A percentile compares a stretch with the other conserved stretches of the same genome.
phyloP scores from a whole-genome alignment of 2,797 vertebrate species.

The Glossophaga mutica region DNA sequence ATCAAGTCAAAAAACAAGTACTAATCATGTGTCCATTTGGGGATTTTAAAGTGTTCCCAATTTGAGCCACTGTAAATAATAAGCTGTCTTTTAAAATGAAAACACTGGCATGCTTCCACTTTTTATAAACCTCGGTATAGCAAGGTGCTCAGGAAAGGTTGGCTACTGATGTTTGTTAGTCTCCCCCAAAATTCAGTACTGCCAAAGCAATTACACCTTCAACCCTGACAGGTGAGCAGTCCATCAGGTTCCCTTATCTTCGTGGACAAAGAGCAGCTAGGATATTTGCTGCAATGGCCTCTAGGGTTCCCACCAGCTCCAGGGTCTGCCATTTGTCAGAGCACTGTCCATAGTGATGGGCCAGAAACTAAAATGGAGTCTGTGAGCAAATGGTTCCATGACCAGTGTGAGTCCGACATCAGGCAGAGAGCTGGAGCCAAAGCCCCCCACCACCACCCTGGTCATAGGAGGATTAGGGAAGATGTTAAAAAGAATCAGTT shows the following conservation, averaged over 20 bases:
- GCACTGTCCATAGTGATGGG: not conserved
- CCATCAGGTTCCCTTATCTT: not conserved
- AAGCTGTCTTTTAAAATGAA: not conserved
- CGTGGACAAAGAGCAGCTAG: not conserved
- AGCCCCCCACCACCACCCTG: not conserved
- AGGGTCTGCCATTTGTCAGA: not conserved
- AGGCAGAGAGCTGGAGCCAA: not conserved
- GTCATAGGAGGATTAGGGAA: not conserved
- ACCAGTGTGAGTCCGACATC: not conserved
- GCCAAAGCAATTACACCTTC: not conserved
- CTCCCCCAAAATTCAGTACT: not conserved
- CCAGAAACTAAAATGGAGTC: not conserved
- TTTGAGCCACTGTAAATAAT: not conserved
- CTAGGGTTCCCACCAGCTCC: not conserved
- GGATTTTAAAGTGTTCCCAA: not conserved
- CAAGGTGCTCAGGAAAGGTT: not conserved
- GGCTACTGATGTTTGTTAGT: not conserved
- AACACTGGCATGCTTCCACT: not conserved
- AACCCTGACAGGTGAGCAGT: not conserved
- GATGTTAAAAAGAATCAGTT: not conserved
- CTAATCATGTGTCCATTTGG: not conserved
- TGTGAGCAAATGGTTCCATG: fast-evolving
- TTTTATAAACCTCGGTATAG: not conserved
- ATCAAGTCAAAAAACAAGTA: not conserved
- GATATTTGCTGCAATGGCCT: not conserved